Conservation (phyloP, 1,140 invertebrate species). For the Pseudomyrmex gracilis region DNA sequence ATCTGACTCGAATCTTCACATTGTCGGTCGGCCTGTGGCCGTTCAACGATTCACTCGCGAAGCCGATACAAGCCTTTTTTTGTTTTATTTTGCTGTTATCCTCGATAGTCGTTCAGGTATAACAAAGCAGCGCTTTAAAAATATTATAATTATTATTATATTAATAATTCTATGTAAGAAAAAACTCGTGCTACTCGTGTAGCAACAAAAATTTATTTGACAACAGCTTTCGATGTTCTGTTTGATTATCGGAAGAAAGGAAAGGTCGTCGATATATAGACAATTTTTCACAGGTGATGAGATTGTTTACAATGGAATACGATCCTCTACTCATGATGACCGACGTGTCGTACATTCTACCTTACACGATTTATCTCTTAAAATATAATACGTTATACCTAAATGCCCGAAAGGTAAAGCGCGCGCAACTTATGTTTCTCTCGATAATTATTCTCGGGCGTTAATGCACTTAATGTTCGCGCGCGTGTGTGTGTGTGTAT, state of each 20-base stretch:
- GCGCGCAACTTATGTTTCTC: too few species aligned
- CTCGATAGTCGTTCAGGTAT: slow-evolving; percentile 27
- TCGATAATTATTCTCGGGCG: too few species aligned
- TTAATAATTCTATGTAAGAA: too few species aligned
- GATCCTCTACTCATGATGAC: slow-evolving; percentile 2
- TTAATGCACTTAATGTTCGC: too few species aligned
- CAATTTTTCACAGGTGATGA: slow-evolving; percentile 42
- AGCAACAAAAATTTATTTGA: not conserved
- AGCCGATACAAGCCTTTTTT: not conserved
- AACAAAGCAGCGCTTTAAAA: not conserved
- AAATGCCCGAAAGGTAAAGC: slow-evolving; percentile 24
- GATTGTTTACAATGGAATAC: slow-evolving; percentile 41
- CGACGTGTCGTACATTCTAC: not conserved
- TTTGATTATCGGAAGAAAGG: not conserved
- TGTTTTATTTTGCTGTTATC: not conserved
- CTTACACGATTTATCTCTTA: slow-evolving; percentile 22
- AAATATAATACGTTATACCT: slow-evolving; percentile 45
- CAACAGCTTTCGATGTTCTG: not conserved
- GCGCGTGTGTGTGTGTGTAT: too few species aligned
- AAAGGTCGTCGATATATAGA: not conserved
- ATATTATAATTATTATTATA: too few species aligned
- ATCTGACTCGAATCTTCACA: slow-evolving; percentile 27
- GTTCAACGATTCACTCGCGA: not conserved
- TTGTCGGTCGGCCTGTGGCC: slow-evolving; percentile 40
- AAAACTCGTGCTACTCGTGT: too few species aligned